Evolutionary conservation across 2,888 invertebrate species (phyloP), one percentile per base, ranked within the genome.

Genomic region (Drosophila prolongata): DNA sequence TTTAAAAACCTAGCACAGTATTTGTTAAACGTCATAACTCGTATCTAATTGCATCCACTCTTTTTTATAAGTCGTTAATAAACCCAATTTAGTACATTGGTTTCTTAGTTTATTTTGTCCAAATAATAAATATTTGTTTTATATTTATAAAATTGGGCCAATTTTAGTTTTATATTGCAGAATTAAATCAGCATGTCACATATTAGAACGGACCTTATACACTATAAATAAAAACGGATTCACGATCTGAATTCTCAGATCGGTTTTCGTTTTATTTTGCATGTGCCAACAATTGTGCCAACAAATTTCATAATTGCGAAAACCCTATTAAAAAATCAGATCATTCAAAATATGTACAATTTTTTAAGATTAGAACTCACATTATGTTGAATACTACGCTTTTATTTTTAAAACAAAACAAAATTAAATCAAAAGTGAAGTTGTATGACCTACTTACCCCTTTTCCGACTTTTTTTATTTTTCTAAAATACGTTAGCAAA

Each of bases 401-500:
- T 34, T 11, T 3, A 11, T 34, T 27, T 50, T 24, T 13, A 30
- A 16, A 52, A 10, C 4, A 34, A 49, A 49, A 16, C 10, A 1
- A 34, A 49, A 38, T 38, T 13, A 38, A 24, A 44, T 6, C 44
- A 2, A 4, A 24, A 16, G 49, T 49, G 13, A 49, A 35, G 47
- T 47, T 13, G 5, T 11, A 38, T 38, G 38, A n/a, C 53, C 16
- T 35, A 24, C 38, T 37, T 30, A 38, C 40, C 57, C 57, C 58
- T 49, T 61, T 53, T 10, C 54, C 58, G 8, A 30, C 16, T 69
- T 27, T 56, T 14, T 60, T 50, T 52, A 34, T 68, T 76, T 55
- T 57, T 78, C 64, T 64, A 57, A 55, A 93, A 93, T 93, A 93
- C 59, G 46, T 93, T 94, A 94, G 94, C 93, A 92, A 93, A 94